Conservation (phyloP, 2,888 invertebrate species). For the Macaria notata region DNA sequence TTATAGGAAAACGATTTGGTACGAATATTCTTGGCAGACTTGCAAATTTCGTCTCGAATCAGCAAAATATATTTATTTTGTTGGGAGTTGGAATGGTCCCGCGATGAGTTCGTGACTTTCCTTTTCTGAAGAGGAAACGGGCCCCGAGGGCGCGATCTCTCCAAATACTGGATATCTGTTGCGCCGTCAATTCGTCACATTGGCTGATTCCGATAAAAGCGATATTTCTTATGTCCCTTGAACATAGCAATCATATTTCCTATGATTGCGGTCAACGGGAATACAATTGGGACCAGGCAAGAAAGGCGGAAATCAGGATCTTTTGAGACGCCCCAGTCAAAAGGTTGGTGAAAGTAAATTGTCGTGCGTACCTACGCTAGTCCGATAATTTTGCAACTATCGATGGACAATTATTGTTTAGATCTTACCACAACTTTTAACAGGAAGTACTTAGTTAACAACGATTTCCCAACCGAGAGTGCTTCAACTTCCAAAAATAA, state of each 20-base stretch:
- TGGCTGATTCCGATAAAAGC: conserved; percentile 35
- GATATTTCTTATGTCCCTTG: conserved; percentile 11
- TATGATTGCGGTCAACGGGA: background rate
- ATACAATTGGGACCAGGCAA: no score
- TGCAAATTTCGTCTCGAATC: conserved; percentile 80
- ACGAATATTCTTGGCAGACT: conserved; percentile 82
- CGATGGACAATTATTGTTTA: no score
- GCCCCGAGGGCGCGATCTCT: conserved; percentile 39
- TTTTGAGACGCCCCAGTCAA: no score
- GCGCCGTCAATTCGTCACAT: conserved; percentile 30
- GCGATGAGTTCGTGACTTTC: conserved; percentile 67
- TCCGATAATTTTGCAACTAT: no score
- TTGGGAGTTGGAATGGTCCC: conserved; percentile 65
- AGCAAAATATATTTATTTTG: conserved; percentile 81
- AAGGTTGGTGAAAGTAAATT: no score
- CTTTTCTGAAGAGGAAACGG: conserved; percentile 55
- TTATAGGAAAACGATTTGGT: conserved; percentile 83
- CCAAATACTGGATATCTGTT: conserved; percentile 39
- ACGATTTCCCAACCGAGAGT: conserved; percentile 20
- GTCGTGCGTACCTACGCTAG: no score
- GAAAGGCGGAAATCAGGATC: no score
- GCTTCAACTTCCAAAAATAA: conserved; percentile 13
- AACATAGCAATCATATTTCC: conserved; percentile 1
- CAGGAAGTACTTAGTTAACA: conserved; percentile 4
- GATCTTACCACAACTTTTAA: no score